Percentiles rank a stretch among this genome's conserved stretches.
phyloP scores from a whole-genome alignment of 2,888 invertebrate species.

The Epicampocera succincta region DNA sequence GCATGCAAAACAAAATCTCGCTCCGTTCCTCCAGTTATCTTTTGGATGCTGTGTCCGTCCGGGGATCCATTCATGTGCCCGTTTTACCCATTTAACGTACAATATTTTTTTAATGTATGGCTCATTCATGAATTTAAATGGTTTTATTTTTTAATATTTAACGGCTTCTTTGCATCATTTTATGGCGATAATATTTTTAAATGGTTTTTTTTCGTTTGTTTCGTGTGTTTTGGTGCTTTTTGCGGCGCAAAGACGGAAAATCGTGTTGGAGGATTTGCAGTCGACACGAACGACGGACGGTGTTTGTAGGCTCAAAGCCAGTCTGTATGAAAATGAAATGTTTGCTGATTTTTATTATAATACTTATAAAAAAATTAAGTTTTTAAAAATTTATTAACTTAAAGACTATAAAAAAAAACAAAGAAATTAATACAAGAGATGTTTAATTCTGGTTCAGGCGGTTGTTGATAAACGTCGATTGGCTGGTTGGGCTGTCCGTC shows the following conservation, averaged over 20 bases:
- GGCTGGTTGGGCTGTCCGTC: slow-evolving; percentile 13
- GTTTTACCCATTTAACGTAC: slow-evolving; percentile 52
- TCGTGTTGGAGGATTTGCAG: slow-evolving; percentile 40
- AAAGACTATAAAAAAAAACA: slow-evolving; percentile 33
- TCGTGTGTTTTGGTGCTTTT: slow-evolving; percentile 4
- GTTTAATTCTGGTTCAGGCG: slow-evolving; percentile 52
- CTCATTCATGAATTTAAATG: slow-evolving; percentile 82
- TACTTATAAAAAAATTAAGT: slow-evolving; percentile 59
- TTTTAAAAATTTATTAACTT: slow-evolving; percentile 58
- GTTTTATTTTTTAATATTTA: slow-evolving; percentile 81
- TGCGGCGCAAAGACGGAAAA: background rate
- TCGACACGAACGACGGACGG: background rate
- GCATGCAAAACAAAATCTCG: slow-evolving; percentile 41
- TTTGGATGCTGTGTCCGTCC: slow-evolving; percentile 26
- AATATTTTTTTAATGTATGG: slow-evolving; percentile 73
- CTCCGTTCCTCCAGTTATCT: slow-evolving; percentile 4
- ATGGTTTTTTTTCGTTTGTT: slow-evolving; percentile 55
- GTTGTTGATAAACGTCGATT: slow-evolving; percentile 25
- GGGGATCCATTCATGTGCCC: slow-evolving; percentile 49
- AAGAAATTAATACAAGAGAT: slow-evolving; percentile 49
- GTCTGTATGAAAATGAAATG: slow-evolving; percentile 59
- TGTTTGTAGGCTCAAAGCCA: background rate
- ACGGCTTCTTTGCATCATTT: slow-evolving; percentile 80
- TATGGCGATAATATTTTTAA: slow-evolving; percentile 80
- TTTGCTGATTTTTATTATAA: slow-evolving; percentile 60